phyloP scores from a whole-genome alignment of 2,113 vertebrate species.

The Hemichromis elongatus region DNA sequence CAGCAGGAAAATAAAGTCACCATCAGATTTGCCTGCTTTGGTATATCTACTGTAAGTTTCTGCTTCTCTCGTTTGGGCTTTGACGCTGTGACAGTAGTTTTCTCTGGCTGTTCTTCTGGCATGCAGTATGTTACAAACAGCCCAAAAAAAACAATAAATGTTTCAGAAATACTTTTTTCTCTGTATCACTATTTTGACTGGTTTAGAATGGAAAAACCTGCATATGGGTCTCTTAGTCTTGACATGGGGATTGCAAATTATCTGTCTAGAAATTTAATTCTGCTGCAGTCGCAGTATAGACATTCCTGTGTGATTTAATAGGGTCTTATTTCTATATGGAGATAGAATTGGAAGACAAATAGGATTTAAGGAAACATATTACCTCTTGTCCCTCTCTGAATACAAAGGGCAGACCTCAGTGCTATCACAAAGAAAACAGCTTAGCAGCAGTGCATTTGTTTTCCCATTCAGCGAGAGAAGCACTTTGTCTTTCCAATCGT shows the following conservation, averaged over 20 bases:
- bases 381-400: slow-evolving; percentile 72
- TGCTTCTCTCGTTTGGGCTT: not conserved
- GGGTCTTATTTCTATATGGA: slow-evolving; percentile 60
- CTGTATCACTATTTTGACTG: not conserved
- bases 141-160: not conserved
- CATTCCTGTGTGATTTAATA: slow-evolving; percentile 61
- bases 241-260: slow-evolving; percentile 22
- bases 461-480: slow-evolving; percentile 76
- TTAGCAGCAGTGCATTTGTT: slow-evolving; percentile 72
- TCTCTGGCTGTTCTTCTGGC: not conserved
- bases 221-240: not conserved
- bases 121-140: not conserved
- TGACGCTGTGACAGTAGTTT: not conserved
- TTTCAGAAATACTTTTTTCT: not conserved
- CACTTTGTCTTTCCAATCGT: slow-evolving; percentile 98
- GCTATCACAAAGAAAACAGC: slow-evolving; percentile 79
- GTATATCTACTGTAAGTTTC: not conserved
- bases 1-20: not conserved
- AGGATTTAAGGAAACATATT: slow-evolving; percentile 71
- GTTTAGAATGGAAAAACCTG: slow-evolving; percentile 19
- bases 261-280: slow-evolving; percentile 17
- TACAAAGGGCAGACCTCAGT: slow-evolving; percentile 72
- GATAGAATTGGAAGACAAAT: slow-evolving; percentile 73
- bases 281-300: slow-evolving; percentile 11
- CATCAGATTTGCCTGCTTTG: not conserved